These are phyloP conservation scores for Perccottus glenii DNA, from an alignment of 2,113 vertebrate species.

Conservation along the genomic window DNA sequence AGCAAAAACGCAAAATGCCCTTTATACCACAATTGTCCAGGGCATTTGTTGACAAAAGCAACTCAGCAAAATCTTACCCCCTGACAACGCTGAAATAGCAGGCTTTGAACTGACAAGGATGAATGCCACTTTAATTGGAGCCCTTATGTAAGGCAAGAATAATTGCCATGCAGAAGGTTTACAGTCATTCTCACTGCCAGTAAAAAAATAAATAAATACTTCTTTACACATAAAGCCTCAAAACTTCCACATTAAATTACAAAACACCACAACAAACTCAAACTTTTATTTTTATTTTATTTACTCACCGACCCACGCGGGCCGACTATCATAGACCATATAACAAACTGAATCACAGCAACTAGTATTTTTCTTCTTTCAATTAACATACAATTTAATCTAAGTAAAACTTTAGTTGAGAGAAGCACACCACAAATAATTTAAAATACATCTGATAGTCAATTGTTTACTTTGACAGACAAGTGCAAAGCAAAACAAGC, in stretches of 20 bases:
- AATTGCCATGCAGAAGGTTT: background rate
- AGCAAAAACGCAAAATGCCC: slow-evolving; percentile 27
- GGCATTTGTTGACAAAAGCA: background rate
- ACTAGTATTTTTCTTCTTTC: background rate
- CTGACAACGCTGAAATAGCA: slow-evolving; percentile 10
- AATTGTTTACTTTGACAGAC: background rate
- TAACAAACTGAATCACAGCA: background rate
- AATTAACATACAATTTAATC: too few relatives aligned
- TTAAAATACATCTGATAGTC: too few relatives aligned
- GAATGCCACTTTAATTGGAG: slow-evolving; percentile 6
- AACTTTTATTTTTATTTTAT: too few relatives aligned
- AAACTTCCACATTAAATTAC: background rate
- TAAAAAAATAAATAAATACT: background rate
- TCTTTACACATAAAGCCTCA: background rate
- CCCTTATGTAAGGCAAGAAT: background rate
- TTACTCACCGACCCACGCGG: too few relatives aligned
- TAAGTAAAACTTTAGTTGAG: background rate
- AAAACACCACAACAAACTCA: too few relatives aligned
- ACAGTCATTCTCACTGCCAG: background rate
- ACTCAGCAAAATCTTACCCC: background rate
- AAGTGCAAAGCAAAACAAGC: background rate
- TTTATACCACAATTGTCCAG: background rate
- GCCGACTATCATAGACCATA: background rate
- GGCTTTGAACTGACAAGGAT: background rate
- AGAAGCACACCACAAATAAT: background rate